Base-by-base conservation (phyloP, 2,113 vertebrate genomes). In the Scomber japonicus region DNA sequence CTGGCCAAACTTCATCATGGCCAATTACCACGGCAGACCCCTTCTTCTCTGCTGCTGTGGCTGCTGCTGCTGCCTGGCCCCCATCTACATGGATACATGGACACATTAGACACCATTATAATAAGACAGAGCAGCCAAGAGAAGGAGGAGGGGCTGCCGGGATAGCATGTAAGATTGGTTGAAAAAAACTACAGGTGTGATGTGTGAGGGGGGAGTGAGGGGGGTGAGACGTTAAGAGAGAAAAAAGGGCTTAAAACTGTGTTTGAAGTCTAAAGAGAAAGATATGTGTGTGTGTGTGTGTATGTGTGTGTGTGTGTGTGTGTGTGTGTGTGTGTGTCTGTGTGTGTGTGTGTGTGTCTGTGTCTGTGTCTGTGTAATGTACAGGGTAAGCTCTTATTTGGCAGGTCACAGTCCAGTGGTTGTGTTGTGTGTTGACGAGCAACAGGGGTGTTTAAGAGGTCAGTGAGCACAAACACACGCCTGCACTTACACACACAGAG, bases 1-100 rank as follows among this genome's bases (percentile, higher is more conserved):
- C 96, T 96, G 96, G 98, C 97, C 97, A 98, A 98, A 99, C 97
- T 98, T 99, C 97, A 99, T 99, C 98, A 99, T 98, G 96, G 95
- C 97, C 97, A 99, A 99, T 99, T 99, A 99, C 97, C 95, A 96
- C 93, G 90, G 94, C 96, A 96, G 87, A 89, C 91, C 93, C 91
- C 91, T 90, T 90, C 92, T 89, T 91, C 85, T 77, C 83, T 78
- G 84, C 74, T 21, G 73, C 78, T 40, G 35, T 7, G 7, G 55
- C 67, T 45, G 31, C 67, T 68, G 85, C 87, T 48, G 75, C 88
- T 67, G 85, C 77, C 84, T 61, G 83, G 83, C 87, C 88, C 84
- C 76, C 82, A 90, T 89, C 87, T 90, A 90, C 88, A 92, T 78
- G 85, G 88, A 88, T 89, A 93, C 90, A 89, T 77, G 89, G 84